Conservation (phyloP, 1,140 invertebrate genomes). For the Pseudomyrmex flavicornis region DNA sequence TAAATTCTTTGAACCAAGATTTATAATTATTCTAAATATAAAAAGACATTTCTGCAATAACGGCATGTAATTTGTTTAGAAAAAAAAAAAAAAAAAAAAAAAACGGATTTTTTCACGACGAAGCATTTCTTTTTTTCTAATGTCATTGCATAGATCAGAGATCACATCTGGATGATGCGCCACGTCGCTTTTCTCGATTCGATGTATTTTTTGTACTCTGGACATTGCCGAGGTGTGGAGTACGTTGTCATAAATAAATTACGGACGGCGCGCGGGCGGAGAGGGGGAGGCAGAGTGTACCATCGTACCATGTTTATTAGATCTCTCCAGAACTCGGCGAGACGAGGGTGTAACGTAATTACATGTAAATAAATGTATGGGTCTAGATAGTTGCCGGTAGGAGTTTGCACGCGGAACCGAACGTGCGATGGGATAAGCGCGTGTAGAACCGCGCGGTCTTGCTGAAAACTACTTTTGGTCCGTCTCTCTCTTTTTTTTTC, state of each 20-base stretch:
- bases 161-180: no score
- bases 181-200: not conserved
- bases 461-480: not conserved
- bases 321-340: constrained; percentile 57
- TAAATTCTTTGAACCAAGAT: no score
- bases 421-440: constrained; percentile 54
- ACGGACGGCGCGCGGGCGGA: not conserved
- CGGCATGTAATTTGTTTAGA: no score
- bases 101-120: no score
- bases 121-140: no score
- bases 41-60: no score
- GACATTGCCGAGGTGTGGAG: not conserved
- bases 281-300: constrained; percentile 17
- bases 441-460: constrained; percentile 51
- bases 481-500: constrained; percentile 10
- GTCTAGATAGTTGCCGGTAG: constrained; percentile 71
- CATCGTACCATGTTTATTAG: constrained; percentile 70
- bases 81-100: no score
- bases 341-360: constrained; percentile 72
- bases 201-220: constrained; percentile 14
- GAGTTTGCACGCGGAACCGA: constrained; percentile 54
- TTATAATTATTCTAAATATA: no score
- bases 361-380: constrained; percentile 81
- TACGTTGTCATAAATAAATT: constrained; percentile 70
- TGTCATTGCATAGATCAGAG: no score